These are phyloP conservation scores for Selene dorsalis DNA, from an alignment of 2,797 vertebrate species.

Conservation along the genomic window DNA sequence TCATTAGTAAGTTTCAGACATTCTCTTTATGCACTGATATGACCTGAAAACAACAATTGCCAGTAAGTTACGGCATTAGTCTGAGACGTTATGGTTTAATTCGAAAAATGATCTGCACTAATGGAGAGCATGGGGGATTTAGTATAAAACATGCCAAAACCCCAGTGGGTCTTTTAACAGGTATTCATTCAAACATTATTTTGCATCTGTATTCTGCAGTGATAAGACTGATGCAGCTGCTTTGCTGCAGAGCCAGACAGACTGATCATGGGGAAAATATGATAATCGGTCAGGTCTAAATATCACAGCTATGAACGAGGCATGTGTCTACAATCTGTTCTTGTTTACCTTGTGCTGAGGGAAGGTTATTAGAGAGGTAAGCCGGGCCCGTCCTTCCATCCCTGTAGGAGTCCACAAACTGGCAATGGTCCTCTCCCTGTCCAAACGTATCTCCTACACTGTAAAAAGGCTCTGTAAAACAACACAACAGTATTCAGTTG, in stretches of 20 bases:
- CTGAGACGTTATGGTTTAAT: conserved; percentile 26
- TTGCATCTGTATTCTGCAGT: conserved; percentile 21
- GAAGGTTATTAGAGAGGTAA: conserved; percentile 87
- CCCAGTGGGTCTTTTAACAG: conserved; percentile 1
- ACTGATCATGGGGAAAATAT: conserved; percentile 23
- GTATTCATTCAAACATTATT: conserved; percentile 27
- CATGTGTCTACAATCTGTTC: conserved; percentile 24
- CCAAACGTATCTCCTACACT: conserved; percentile 95
- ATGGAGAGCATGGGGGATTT: conserved; percentile 46
- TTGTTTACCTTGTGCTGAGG: conserved; percentile 90
- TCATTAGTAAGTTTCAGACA: neutral
- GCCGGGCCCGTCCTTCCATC: conserved; percentile 95
- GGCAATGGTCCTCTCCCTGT: conserved; percentile 97
- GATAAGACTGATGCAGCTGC: conserved; percentile 45
- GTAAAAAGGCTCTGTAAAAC: conserved; percentile 91
- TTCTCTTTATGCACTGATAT: conserved; percentile 3
- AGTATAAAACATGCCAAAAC: conserved; percentile 31
- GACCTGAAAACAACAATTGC: conserved; percentile 21
- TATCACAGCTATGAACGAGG: neutral
- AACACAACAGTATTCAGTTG: neutral
- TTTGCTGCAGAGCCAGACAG: conserved; percentile 22
- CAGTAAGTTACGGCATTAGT: conserved; percentile 20
- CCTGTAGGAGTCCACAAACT: conserved; percentile 97
- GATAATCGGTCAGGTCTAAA: neutral
- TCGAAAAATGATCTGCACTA: conserved; percentile 6